phyloP scores from a whole-genome alignment of 2,888 invertebrate genomes.

The Apamea epomidion region DNA sequence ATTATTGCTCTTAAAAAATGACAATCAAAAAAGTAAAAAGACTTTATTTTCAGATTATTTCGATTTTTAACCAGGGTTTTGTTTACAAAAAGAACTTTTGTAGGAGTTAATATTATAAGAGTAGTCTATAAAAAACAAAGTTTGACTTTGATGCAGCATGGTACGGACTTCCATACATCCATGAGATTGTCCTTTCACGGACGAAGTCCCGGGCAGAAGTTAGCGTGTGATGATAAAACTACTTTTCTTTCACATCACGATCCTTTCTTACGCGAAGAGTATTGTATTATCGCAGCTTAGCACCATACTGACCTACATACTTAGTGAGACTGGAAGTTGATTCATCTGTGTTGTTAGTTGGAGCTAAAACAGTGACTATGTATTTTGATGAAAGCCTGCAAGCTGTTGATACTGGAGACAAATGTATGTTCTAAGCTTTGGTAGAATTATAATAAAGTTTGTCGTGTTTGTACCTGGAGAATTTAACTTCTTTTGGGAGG shows the following conservation, averaged over 20 bases:
- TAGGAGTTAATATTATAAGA: too few species aligned
- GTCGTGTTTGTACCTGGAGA: neutral
- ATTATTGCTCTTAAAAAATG: too few species aligned
- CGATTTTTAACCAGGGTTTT: too few species aligned
- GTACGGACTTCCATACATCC: too few species aligned
- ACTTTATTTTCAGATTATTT: too few species aligned
- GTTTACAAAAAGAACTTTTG: too few species aligned
- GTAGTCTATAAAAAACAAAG: too few species aligned
- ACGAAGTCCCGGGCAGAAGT: neutral
- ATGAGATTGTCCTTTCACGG: neutral
- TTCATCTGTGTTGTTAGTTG: slow-evolving; percentile 7
- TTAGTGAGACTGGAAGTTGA: slow-evolving; percentile 16
- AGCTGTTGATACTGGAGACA: slow-evolving; percentile 8
- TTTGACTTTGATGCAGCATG: too few species aligned
- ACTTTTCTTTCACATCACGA: slow-evolving; percentile 25
- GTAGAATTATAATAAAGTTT: slow-evolving; percentile 8
- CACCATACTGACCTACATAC: slow-evolving; percentile 16
- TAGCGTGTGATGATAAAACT: neutral
- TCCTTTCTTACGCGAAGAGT: neutral
- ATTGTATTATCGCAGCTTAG: slow-evolving; percentile 28
- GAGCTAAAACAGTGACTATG: slow-evolving; percentile 1
- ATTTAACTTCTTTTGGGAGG: neutral
- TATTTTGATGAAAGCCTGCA: slow-evolving; percentile 21
- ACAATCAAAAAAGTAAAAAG: too few species aligned
- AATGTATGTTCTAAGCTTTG: neutral